Percentiles rank a stretch among this genome's conserved stretches.
phyloP scores from a whole-genome alignment of 1,140 invertebrate species.

The Panagrolaimus sp. region DNA sequence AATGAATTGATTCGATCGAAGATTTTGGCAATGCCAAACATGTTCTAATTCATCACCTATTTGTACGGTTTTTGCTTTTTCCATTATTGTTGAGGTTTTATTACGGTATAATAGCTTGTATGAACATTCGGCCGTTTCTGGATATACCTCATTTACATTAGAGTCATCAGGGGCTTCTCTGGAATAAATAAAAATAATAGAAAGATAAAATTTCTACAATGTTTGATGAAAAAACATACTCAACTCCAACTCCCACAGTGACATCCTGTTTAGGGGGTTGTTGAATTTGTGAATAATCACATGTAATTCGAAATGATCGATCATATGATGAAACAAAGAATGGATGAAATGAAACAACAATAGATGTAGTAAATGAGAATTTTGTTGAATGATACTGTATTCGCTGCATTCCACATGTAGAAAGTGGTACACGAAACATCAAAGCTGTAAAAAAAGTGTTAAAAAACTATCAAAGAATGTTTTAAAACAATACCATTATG shows the following conservation, averaged over 20 bases:
- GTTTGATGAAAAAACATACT: neutral
- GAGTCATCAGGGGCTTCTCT: neutral
- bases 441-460: neutral
- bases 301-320: constrained; percentile 15
- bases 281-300: constrained; percentile 15
- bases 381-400: constrained; percentile 15
- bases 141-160: neutral
- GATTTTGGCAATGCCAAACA: constrained; percentile 15
- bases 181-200: neutral
- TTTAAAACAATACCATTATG: constrained; percentile 14
- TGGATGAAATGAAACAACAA: constrained; percentile 23
- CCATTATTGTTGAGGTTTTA: neutral
- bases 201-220: neutral
- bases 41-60: constrained; percentile 20
- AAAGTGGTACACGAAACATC: constrained; percentile 22
- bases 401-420: constrained; percentile 21
- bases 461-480: too few relatives aligned
- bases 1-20: constrained; percentile 11
- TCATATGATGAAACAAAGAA: constrained; percentile 19
- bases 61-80: constrained; percentile 8
- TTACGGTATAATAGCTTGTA: neutral
- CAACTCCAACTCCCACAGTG: constrained; percentile 19
- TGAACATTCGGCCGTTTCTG: neutral
- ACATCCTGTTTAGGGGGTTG: constrained; percentile 11
- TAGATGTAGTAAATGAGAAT: constrained; percentile 19